phyloP scores from a whole-genome alignment of 1,140 invertebrate genomes.

The Drosophila santomea region DNA sequence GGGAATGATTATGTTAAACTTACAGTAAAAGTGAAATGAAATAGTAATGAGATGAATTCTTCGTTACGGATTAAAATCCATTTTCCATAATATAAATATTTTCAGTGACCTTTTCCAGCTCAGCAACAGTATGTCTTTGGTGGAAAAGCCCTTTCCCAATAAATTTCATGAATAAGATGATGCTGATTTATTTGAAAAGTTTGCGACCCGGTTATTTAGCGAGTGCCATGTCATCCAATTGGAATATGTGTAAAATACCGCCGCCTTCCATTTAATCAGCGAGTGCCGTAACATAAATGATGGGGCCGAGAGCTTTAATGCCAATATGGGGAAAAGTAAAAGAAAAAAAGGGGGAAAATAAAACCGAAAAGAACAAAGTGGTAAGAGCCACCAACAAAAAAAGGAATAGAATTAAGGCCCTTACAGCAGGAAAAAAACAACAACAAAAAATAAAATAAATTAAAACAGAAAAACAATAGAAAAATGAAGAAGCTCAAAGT shows the following conservation, averaged over 20 bases:
- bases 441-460: background rate
- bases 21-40: background rate
- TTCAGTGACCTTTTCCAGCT: too few relatives aligned
- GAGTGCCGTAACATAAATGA: constrained; percentile 41
- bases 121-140: too few relatives aligned
- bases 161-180: background rate
- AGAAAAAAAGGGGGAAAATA: background rate
- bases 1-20: background rate
- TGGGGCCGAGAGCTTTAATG: constrained; percentile 43
- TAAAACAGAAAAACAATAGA: constrained; percentile 14
- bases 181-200: background rate
- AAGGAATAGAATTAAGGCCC: background rate
- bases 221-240: constrained; percentile 31
- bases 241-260: constrained; percentile 44
- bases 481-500: constrained; percentile 41
- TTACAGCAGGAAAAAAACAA: background rate
- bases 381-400: background rate
- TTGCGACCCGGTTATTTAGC: constrained; percentile 12
- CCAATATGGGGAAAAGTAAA: constrained; percentile 17
- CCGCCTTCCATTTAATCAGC: constrained; percentile 55
- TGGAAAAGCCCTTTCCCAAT: background rate
- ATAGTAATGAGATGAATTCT: background rate
- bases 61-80: too few relatives aligned
- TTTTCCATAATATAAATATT: too few relatives aligned
- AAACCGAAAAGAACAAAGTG: background rate